phyloP scores from a whole-genome alignment of 2,888 invertebrate genomes.

The Junonia oenone region DNA sequence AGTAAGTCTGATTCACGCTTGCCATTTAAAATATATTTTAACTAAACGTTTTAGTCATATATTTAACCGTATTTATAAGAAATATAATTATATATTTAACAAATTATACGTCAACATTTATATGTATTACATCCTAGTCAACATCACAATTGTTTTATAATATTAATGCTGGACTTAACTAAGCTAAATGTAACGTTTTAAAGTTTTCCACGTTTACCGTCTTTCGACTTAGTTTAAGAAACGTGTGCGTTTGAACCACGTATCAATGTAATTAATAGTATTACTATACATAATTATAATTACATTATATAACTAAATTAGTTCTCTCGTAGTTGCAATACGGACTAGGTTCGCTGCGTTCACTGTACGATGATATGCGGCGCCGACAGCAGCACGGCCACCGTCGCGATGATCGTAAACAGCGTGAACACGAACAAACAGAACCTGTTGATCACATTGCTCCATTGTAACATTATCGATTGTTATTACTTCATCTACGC shows the following conservation, averaged over 20 bases:
- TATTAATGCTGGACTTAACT: conserved; percentile 60
- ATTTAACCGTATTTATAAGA: conserved; percentile 43
- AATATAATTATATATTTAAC: conserved; percentile 60
- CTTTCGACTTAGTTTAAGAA: conserved; percentile 58
- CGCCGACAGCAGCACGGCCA: conserved; percentile 93
- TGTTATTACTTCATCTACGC: too few species aligned
- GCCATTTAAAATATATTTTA: conserved; percentile 25
- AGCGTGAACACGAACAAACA: conserved; percentile 97
- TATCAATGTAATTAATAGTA: conserved; percentile 38
- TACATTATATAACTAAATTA: conserved; percentile 59
- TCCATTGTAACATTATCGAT: conserved; percentile 18
- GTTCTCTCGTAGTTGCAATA: conserved; percentile 58
- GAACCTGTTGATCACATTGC: conserved; percentile 80
- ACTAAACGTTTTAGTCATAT: conserved; percentile 32
- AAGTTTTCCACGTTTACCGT: conserved; percentile 56
- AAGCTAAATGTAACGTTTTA: conserved; percentile 46
- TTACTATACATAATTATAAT: conserved; percentile 40
- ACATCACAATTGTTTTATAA: conserved; percentile 75
- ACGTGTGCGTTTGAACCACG: conserved; percentile 76
- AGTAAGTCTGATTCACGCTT: conserved; percentile 27
- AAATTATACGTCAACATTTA: conserved; percentile 69
- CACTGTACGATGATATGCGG: conserved; percentile 97
- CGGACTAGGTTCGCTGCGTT: conserved; percentile 35
- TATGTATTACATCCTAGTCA: conserved; percentile 65
- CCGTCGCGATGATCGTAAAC: conserved; percentile 95